Base-by-base conservation (phyloP, 2,797 vertebrate genomes). In the Rhinichthys osculus region DNA sequence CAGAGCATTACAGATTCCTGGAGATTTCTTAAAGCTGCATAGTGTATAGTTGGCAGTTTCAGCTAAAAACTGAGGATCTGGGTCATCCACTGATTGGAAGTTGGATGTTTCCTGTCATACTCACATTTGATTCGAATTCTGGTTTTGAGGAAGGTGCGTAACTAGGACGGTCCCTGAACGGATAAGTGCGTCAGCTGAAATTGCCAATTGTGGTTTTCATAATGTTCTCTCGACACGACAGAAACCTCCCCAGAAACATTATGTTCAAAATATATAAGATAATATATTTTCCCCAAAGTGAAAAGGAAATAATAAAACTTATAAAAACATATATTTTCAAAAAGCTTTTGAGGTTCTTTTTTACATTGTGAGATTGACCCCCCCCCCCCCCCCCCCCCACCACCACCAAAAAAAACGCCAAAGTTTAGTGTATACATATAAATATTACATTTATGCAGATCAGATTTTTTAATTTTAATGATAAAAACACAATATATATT, bases 11-110 rank as follows among this genome's bases (percentile, higher is more conserved):
- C 66, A 70, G 52, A 71, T 78, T 78, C 47, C n/a, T 79, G n/a
- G 7, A 70, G 52, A 66, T 62, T 40, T 71, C 11, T 78, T 64
- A 84, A 81, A 67, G 50, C 71, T 74, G 17, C 71, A 42, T 35
- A 23, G 69, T 3, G 3, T 30, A 9, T 76, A 38, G 33, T 59
- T 27, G 83, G 35, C 52, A 59, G 47, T 57, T 78, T 78, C 23
- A 30, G 64, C 64, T 52, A 78, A 74, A 70, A 78, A 47, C 14
- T n/a, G 17, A 78, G 40, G 83, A 78, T 85, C 66, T 85, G 83
- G 83, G 74, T 85, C 83, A 85, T 33, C 80, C 47, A n/a, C 47
- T 71, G 80, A 81, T 81, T 81, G 80, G 80, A 21, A 70, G 30
- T 23, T 7, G 9, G 33, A 27, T 38, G 59, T 27, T 59, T 77